Evolutionary conservation across 2,113 vertebrate genomes (phyloP).

Genomic region (Girardinichthys multiradiatus): DNA sequence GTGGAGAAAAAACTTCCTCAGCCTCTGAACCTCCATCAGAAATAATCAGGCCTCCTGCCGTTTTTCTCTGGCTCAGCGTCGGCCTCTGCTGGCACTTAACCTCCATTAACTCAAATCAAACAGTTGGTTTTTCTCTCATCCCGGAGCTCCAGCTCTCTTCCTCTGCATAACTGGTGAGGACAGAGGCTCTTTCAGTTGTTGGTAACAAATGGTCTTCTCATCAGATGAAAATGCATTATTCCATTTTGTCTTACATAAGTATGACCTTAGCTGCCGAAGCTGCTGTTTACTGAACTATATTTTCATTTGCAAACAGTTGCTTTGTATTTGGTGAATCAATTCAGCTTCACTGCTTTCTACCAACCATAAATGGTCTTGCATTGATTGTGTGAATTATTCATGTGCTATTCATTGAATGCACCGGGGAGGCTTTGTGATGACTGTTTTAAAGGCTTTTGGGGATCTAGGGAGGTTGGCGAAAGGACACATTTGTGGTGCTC

Average conservation of each 20-base stretch:
- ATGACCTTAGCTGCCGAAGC: conserved; percentile 10
- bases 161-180: conserved; percentile 4
- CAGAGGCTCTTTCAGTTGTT: not conserved
- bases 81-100: conserved; percentile 28
- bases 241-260: not conserved
- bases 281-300: too few relatives aligned
- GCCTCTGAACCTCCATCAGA: not conserved
- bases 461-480: not conserved
- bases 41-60: conserved; percentile 3
- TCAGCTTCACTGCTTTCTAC: conserved; percentile 24
- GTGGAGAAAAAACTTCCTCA: too few relatives aligned
- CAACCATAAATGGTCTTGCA: conserved; percentile 41
- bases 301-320: conserved; percentile 38
- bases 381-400: conserved; percentile 55
- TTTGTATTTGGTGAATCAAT: conserved; percentile 45
- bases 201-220: conserved; percentile 15
- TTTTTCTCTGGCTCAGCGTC: not conserved
- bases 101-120: conserved; percentile 47
- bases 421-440: conserved; percentile 16
- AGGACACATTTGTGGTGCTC: not conserved
- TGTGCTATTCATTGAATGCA: conserved; percentile 18
- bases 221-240: conserved; percentile 8
- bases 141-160: not conserved
- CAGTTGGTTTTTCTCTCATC: conserved; percentile 9
- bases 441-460: conserved; percentile 7